phyloP scores from a whole-genome alignment of 2,888 invertebrate genomes.

The Neuroscelio doddi region DNA sequence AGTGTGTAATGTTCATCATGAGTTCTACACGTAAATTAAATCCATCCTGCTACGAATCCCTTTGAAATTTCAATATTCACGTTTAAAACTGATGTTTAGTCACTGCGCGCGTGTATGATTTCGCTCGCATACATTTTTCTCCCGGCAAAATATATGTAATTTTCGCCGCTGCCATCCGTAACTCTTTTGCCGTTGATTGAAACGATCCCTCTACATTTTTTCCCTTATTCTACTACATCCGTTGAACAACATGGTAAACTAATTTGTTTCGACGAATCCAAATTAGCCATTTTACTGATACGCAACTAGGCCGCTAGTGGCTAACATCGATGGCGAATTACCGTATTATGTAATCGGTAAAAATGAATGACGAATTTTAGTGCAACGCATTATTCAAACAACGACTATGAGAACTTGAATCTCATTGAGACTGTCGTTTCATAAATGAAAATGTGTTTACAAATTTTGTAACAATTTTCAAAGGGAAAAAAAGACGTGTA shows the following conservation, averaged over 20 bases:
- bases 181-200: slow-evolving; percentile 18
- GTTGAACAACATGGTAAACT: slow-evolving; percentile 41
- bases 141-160: background rate
- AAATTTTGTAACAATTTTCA: background rate
- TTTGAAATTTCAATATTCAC: slow-evolving; percentile 25
- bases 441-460: background rate
- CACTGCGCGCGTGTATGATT: slow-evolving; percentile 2
- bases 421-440: slow-evolving; percentile 20
- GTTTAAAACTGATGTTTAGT: slow-evolving; percentile 18
- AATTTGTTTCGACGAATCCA: slow-evolving; percentile 56
- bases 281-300: slow-evolving; percentile 57
- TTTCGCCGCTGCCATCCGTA: background rate
- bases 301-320: slow-evolving; percentile 22
- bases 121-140: background rate
- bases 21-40: slow-evolving; percentile 24
- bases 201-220: slow-evolving; percentile 15
- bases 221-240: slow-evolving; percentile 1
- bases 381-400: slow-evolving; percentile 13
- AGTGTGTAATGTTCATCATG: slow-evolving; percentile 14
- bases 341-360: slow-evolving; percentile 35
- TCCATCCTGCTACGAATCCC: slow-evolving; percentile 10
- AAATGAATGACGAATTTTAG: slow-evolving; percentile 36
- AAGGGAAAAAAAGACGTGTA: background rate
- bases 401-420: slow-evolving; percentile 14
- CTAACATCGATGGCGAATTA: slow-evolving; percentile 21